Percentiles rank a stretch among this genome's conserved stretches.
These are phyloP conservation scores for Neotoma lepida DNA, from an alignment of 2,113 vertebrate genomes.

Conservation along the genomic window DNA sequence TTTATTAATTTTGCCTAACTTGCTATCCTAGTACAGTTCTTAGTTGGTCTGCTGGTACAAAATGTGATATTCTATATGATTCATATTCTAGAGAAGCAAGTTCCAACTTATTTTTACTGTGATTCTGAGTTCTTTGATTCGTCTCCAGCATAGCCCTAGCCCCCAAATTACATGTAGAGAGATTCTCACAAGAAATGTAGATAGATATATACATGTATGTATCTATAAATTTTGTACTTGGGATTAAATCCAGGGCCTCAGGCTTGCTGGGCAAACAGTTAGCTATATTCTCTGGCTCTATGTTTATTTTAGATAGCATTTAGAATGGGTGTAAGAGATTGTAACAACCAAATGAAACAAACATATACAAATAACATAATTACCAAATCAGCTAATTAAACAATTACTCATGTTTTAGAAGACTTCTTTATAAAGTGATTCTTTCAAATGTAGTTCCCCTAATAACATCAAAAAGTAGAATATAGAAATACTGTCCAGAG, in stretches of 20 bases:
- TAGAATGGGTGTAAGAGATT: conserved; percentile 43
- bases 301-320: conserved; percentile 54
- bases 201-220: background rate
- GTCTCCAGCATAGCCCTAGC: background rate
- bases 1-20: conserved; percentile 31
- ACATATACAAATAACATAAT: conserved; percentile 37
- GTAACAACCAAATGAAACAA: conserved; percentile 45
- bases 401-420: conserved; percentile 45
- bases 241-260: background rate
- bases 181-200: conserved; percentile 22
- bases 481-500: conserved; percentile 4
- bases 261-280: background rate
- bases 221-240: background rate
- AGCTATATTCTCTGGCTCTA: background rate
- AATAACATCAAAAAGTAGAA: conserved; percentile 25
- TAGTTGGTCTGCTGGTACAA: background rate
- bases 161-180: conserved; percentile 30
- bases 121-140: conserved; percentile 22
- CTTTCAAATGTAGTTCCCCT: background rate
- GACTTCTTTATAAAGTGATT: conserved; percentile 47
- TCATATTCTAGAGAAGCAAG: conserved; percentile 29
- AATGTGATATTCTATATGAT: conserved; percentile 24
- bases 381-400: conserved; percentile 54
- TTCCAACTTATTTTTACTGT: conserved; percentile 61
- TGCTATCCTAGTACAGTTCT: conserved; percentile 1